Evolutionary conservation across 2,888 invertebrate species (phyloP).

Genomic region (Polia nebulosa): DNA sequence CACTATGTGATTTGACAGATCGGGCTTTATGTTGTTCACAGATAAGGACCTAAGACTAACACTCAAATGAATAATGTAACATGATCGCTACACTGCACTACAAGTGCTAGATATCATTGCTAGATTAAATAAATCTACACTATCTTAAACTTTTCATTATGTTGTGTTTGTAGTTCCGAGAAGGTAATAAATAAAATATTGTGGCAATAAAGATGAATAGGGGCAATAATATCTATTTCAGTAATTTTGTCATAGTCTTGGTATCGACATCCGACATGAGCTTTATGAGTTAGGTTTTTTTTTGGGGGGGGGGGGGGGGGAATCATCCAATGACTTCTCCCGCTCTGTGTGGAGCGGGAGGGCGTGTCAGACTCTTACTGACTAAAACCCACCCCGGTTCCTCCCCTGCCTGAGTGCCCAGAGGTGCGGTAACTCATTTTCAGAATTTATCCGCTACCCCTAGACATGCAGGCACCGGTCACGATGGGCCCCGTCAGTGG

Average conservation of each 20-base stretch:
- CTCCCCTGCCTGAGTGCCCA: not conserved
- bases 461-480: no score
- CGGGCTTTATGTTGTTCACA: slow-evolving; percentile 35
- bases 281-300: not conserved
- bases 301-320: no score
- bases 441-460: no score
- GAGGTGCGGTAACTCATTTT: not conserved
- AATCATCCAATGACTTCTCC: no score
- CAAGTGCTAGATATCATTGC: slow-evolving; percentile 52
- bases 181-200: slow-evolving; percentile 45
- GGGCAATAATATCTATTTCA: slow-evolving; percentile 4
- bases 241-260: slow-evolving; percentile 2
- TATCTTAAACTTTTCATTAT: slow-evolving; percentile 42
- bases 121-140: slow-evolving; percentile 60
- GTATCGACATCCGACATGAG: not conserved
- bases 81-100: slow-evolving; percentile 47
- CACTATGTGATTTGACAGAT: slow-evolving; percentile 49
- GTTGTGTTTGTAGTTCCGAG: slow-evolving; percentile 22
- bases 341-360: no score
- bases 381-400: not conserved
- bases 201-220: slow-evolving; percentile 12
- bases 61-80: slow-evolving; percentile 61
- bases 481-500: no score
- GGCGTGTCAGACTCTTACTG: no score
- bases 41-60: slow-evolving; percentile 53